Base-by-base conservation (phyloP, 2,113 vertebrate genomes). In the Oenanthe oenanthe region DNA sequence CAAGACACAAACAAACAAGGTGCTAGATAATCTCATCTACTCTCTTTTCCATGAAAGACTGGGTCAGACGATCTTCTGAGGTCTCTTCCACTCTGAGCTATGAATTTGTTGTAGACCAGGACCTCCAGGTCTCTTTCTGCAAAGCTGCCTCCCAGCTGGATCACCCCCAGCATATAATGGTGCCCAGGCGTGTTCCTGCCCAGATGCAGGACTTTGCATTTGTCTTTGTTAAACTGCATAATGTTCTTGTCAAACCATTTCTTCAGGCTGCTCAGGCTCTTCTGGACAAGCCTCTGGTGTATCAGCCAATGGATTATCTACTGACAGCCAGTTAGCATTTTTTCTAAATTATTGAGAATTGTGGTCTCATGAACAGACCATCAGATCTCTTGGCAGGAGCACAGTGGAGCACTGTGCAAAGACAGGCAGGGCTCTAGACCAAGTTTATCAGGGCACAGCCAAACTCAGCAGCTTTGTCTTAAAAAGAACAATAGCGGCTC, bases 1-100 rank as follows among this genome's bases (percentile, higher is more conserved):
- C 63, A 84, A 68, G 45, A 56, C 0, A 0, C 3, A 14, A 84
- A 54, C 29, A 9, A 87, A 48, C n/a, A 51, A 7, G 6, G 2
- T 32, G 22, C 17, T 42, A 72, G 26, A 48, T 29, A 45, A 68
- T 32, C 9, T 76, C 50, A 56, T 17, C 20, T 51, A 80, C 20
- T 84, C 19, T 42, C 48, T 73, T 60, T 80, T 38, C 45, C 60
- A 77, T 40, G 63, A 19, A 75, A 60, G 42, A 43, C 2, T 38
- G 42, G 19, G 26, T 4, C 45, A 86, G 24, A 36, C 40, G 9
- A 70, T 58, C 38, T 86, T 86, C 0, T 45, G 67, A 66, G 14
- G 19, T 87, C 29, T 53, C 48, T 76, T 36, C 19, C 47, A 75
- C 10, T 8, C 38, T 50, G 12, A 94, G 32, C 6, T 31, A 54